Evolutionary conservation across 2,797 vertebrate species (phyloP).

Genomic region (Zenarchopterus dispar): DNA sequence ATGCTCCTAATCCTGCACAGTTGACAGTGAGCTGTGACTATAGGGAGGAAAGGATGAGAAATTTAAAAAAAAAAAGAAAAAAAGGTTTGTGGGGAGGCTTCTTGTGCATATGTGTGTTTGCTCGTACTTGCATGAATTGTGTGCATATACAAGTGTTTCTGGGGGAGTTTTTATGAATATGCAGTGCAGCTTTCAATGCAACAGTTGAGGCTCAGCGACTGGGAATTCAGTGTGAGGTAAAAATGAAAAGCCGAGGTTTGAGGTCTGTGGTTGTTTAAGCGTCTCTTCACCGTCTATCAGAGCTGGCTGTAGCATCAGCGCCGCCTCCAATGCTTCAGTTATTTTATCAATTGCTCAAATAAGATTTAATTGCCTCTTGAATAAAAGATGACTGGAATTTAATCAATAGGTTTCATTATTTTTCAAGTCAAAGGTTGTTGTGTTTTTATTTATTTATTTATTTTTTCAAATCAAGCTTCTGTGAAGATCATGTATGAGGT

Average conservation of each 20-base stretch:
- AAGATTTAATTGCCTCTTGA: slow-evolving; percentile 24
- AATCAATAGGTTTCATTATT: slow-evolving; percentile 4
- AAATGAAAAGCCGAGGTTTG: slow-evolving; percentile 30
- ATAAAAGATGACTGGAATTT: slow-evolving; percentile 15
- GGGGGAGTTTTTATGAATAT: slow-evolving; percentile 29
- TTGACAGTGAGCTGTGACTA: slow-evolving; percentile 85
- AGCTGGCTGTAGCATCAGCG: slow-evolving; percentile 17
- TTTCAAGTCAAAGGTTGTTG: slow-evolving; percentile 10
- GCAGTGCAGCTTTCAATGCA: slow-evolving; percentile 36
- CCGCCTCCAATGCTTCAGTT: slow-evolving; percentile 10
- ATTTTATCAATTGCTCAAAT: slow-evolving; percentile 14
- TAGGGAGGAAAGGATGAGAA: slow-evolving; percentile 64
- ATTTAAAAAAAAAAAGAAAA: slow-evolving; percentile 13
- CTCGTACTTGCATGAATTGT: slow-evolving; percentile 16
- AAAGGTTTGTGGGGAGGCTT: slow-evolving; percentile 3
- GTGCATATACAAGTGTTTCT: slow-evolving; percentile 16
- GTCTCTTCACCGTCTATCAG: slow-evolving; percentile 38
- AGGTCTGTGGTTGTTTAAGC: slow-evolving; percentile 29
- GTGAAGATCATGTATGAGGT: not conserved
- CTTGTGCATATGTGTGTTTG: slow-evolving; percentile 19
- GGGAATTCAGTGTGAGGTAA: slow-evolving; percentile 39
- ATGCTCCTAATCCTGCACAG: slow-evolving; percentile 85
- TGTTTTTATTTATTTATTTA: slow-evolving; percentile 1
- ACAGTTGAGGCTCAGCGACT: slow-evolving; percentile 35
- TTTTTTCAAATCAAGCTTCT: not conserved